Evolutionary conservation across 2,797 vertebrate genomes (phyloP), one percentile per base, ranked within the genome.

Genomic region (Gymnodraco acuticeps): DNA sequence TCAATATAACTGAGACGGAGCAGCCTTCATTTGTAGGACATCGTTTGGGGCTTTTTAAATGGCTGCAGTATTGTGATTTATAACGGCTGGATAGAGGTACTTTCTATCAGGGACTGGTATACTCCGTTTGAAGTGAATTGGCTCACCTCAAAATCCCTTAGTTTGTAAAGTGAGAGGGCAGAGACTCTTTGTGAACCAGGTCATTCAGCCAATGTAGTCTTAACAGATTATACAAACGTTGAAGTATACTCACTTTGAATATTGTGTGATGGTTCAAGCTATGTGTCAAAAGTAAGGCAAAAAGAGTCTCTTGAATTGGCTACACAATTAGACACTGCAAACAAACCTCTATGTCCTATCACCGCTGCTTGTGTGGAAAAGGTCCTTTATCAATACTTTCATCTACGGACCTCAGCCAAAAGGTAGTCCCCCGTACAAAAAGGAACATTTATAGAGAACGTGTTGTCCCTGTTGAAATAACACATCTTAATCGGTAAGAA

Each of bases 1-100:
- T 92, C 80, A 87, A 82, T 89, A 88, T 82, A 73, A 75, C 6
- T 2, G 20, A 80, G 61, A 61, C 45, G 31, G 48, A 15, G 17
- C 64, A 64, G 70, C 43, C 52, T 67, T 78, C 68, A 64, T 78
- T 84, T 83, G 64, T 50, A 82, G 62, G 81, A 63, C 38, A 65
- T 47, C 42, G 51, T 16, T 41, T 53, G 14, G 1, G 1, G 42
- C 50, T 62, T 23, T 58, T 64, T 41, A 14, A 50, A 58, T 53
- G 43, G 31, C 46, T 50, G 11, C 17, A 64, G 19, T 33, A 59
- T 80, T 68, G 61, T 76, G 75, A 80, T 75, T 68, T 47, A 76
- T 70, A 71, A 58, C 17, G 5, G 20, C n/a, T 55, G 17, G 15
- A 2, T 72, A 12, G 47, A 16, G 56, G 66, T 16, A 19, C n/a